Percentiles rank a stretch among this genome's conserved stretches.
Conservation (phyloP, 2,888 invertebrate genomes). For the Cinara cedri region DNA sequence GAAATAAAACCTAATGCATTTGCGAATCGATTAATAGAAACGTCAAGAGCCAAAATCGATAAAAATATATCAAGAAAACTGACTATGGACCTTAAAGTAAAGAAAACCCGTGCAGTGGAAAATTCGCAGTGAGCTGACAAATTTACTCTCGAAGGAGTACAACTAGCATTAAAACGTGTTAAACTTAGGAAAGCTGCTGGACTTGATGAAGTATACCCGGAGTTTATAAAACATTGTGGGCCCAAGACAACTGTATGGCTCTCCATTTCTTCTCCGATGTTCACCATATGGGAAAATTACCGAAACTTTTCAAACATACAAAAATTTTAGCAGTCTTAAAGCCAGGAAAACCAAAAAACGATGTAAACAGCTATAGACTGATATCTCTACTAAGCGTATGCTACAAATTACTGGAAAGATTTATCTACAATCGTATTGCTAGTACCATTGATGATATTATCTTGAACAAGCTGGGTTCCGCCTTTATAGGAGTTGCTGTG, state of each 20-base stretch:
- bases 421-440: constrained; percentile 16
- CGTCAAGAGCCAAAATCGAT: too few species aligned
- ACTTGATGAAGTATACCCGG: too few species aligned
- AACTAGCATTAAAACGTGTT: too few species aligned
- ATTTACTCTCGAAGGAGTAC: constrained; percentile 12
- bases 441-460: too few species aligned
- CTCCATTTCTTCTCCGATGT: neutral
- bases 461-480: constrained; percentile 41
- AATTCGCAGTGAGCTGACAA: constrained; percentile 5
- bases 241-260: neutral
- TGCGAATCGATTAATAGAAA: constrained; percentile 18
- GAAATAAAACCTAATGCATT: constrained; percentile 8
- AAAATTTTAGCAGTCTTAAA: too few species aligned
- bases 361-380: neutral
- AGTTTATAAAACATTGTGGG: constrained; percentile 12
- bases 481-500: constrained; percentile 23
- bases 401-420: constrained; percentile 32
- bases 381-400: too few species aligned
- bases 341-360: constrained; percentile 20
- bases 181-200: constrained; percentile 19
- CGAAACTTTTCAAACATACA: too few species aligned
- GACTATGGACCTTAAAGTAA: constrained; percentile 16
- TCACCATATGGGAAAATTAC: constrained; percentile 8
- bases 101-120: constrained; percentile 15
- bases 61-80: constrained; percentile 7